Evolutionary conservation across 2,888 invertebrate genomes (phyloP), one percentile per base, ranked within the genome.

Genomic region (Ochlodes sylvanus): DNA sequence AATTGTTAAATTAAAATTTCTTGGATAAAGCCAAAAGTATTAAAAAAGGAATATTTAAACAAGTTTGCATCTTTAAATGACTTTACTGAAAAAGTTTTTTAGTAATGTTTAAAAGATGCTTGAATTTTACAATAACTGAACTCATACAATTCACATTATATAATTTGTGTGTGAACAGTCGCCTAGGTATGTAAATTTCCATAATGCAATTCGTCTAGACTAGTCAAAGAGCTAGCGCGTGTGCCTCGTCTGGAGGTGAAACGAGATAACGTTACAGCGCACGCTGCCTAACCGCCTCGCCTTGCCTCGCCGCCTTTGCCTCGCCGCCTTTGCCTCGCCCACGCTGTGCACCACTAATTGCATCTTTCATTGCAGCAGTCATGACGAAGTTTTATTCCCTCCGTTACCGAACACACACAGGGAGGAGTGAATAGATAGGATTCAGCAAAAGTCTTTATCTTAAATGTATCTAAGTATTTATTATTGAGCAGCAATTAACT

Each of bases 141-240:
- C 55, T 61, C 61, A 61, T 67, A 27, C 61, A 68, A 68, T 69
- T 71, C 63, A 63, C 71, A 72, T 71, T 76, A 74, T 79, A 78
- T 77, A 80, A 77, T 79, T 77, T 73, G 79, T 79, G 79, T 81
- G 77, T 82, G 83, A 84, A 84, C 83, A 83, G 80, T 76, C 75
- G 81, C 82, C 83, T 86, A 86, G 81, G 81, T 77, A 76, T 74
- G 77, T 77, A 76, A 81, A 90, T 91, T 90, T 85, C 85, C 89
- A 91, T 92, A 92, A 91, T 92, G 88, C 90, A 92, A 91, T 90
- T 90, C 90, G 92, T 92, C 92, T 92, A 92, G 90, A 90, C 90
- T 82, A 85, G 87, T 84, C 86, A 80, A 83, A 87, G 87, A 86
- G 84, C 83, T 79, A 79, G 81, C 76, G 76, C 75, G 66, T 62